Evolutionary conservation across 2,113 vertebrate genomes (phyloP).

Genomic region (Poicephalus meyeri): DNA sequence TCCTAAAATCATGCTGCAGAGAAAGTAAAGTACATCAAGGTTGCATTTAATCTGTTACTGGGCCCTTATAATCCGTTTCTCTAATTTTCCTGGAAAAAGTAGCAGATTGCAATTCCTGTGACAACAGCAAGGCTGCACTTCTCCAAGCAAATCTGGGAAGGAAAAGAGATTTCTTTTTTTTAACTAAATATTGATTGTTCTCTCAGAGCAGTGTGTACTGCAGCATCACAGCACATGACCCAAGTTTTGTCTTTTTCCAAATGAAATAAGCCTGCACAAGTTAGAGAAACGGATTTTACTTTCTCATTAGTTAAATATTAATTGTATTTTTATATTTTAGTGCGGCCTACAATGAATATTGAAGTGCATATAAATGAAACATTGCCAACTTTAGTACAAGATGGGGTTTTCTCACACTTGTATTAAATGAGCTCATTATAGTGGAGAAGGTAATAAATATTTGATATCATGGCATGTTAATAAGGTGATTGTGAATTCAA

Average conservation of each 20-base stretch:
- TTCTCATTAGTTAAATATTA: slow-evolving; percentile 48
- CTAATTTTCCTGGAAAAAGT: background rate
- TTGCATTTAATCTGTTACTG: background rate
- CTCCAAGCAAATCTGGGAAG: background rate
- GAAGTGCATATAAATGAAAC: slow-evolving; percentile 37
- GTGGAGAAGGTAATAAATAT: slow-evolving; percentile 57
- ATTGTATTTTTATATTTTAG: slow-evolving; percentile 10
- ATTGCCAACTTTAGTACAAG: background rate
- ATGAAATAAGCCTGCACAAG: background rate
- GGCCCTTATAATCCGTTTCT: rapidly evolving
- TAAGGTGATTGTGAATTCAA: slow-evolving; percentile 58
- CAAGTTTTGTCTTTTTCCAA: background rate
- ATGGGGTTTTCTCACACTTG: slow-evolving; percentile 16
- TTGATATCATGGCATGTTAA: slow-evolving; percentile 56
- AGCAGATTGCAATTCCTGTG: background rate
- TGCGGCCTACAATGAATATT: slow-evolving; percentile 49
- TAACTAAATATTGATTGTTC: background rate
- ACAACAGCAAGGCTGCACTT: background rate
- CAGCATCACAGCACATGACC: background rate
- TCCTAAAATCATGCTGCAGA: rapidly evolving
- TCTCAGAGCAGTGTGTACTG: background rate
- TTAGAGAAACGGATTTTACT: background rate
- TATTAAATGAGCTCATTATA: slow-evolving; percentile 46
- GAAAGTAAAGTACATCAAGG: rapidly evolving
- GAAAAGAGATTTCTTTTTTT: background rate